Percentiles rank a stretch among this genome's conserved stretches.
phyloP scores from a whole-genome alignment of 2,113 vertebrate species.

The Apistogramma diplotaenia region DNA sequence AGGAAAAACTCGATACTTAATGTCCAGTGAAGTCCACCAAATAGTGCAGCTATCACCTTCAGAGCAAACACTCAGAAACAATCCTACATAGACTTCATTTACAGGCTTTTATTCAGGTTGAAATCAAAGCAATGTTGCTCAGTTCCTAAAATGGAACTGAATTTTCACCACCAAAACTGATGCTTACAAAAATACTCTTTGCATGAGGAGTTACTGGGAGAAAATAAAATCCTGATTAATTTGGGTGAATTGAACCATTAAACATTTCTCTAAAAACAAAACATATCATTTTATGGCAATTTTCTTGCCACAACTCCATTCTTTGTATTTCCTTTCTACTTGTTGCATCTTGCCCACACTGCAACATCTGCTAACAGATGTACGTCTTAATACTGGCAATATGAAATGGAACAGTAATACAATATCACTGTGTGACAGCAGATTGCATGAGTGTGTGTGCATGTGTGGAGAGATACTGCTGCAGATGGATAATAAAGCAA shows the following conservation, averaged over 20 bases:
- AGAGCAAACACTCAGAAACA: background rate
- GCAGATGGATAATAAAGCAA: constrained; percentile 71
- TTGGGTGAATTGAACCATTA: background rate
- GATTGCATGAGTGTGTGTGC: constrained; percentile 39
- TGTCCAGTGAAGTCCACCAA: too few relatives aligned
- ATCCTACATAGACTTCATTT: background rate
- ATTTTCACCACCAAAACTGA: background rate
- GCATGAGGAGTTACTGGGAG: background rate
- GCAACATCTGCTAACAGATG: constrained; percentile 5
- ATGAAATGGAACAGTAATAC: constrained; percentile 53
- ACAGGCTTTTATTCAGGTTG: background rate
- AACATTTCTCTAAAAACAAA: background rate
- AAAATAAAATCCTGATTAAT: background rate
- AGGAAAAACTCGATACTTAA: constrained; percentile 33
- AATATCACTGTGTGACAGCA: constrained; percentile 47
- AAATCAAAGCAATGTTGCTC: background rate
- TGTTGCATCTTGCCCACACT: constrained; percentile 18
- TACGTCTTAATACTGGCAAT: constrained; percentile 32
- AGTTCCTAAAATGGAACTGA: background rate
- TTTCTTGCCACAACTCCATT: background rate
- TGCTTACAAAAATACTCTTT: background rate
- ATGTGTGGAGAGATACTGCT: constrained; percentile 44
- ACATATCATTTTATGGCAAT: background rate
- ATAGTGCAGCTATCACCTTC: background rate
- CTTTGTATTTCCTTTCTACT: constrained; percentile 3